Evolutionary conservation across 53 echinoderm and acorn worm species (phyloP).

Genomic region (Holothuria leucospilota): DNA sequence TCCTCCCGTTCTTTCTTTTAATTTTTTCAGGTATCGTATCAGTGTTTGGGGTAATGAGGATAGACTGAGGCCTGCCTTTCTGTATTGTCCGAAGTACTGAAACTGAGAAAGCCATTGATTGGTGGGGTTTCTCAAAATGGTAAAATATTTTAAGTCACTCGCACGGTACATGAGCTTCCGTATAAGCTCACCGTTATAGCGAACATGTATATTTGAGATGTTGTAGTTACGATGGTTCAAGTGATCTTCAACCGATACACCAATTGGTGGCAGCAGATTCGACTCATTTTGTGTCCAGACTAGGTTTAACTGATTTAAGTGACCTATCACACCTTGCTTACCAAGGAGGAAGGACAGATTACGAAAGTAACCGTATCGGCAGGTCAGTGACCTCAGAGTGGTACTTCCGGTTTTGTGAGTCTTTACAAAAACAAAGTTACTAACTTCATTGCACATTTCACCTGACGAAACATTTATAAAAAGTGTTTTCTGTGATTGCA

Average conservation of each 20-base stretch:
- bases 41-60: not conserved
- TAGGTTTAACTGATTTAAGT: constrained; percentile 24
- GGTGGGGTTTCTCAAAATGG: constrained; percentile 8
- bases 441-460: constrained; percentile 1
- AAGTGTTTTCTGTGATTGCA: too few relatives aligned
- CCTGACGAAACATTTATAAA: too few relatives aligned
- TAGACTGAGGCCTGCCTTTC: not conserved
- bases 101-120: constrained; percentile 15
- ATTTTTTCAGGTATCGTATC: not conserved
- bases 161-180: constrained; percentile 52
- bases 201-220: constrained; percentile 56
- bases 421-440: constrained; percentile 65
- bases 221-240: constrained; percentile 58
- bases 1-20: not conserved
- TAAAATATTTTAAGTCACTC: constrained; percentile 12
- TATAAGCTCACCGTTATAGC: constrained; percentile 48
- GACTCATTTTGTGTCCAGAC: not conserved
- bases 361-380: constrained; percentile 55
- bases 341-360: constrained; percentile 64
- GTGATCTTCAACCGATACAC: constrained; percentile 33
- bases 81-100: constrained; percentile 13
- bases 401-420: constrained; percentile 76
- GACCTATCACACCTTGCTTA: constrained; percentile 37
- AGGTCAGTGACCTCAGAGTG: constrained; percentile 47
- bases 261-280: constrained; percentile 60